Evolutionary conservation across 2,113 vertebrate genomes (phyloP).

Genomic region (Fulica atra): DNA sequence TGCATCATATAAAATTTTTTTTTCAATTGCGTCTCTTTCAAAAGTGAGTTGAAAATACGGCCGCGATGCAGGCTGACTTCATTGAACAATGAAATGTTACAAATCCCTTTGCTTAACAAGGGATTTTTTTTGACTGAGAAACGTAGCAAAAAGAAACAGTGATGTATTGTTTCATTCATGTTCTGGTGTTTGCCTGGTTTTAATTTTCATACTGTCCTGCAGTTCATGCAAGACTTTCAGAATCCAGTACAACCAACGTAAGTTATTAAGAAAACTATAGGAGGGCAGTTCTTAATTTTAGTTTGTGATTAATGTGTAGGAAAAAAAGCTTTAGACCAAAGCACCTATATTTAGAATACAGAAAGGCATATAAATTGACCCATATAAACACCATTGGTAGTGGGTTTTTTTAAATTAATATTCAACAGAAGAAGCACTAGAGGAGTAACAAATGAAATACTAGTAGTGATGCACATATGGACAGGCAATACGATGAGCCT

Average conservation of each 20-base stretch:
- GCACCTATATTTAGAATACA: neutral
- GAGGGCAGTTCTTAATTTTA: neutral
- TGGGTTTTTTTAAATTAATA: neutral
- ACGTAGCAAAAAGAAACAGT: neutral
- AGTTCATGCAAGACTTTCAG: neutral
- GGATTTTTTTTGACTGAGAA: neutral
- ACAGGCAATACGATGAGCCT: slow-evolving; percentile 29
- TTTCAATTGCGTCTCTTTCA: neutral
- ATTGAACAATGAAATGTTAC: neutral
- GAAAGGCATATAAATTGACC: neutral
- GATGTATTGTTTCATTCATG: neutral
- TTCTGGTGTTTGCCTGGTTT: neutral
- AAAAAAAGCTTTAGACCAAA: neutral
- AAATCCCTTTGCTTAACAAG: neutral
- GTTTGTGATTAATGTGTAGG: neutral
- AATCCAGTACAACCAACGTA: neutral
- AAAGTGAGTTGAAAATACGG: neutral
- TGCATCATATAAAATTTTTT: neutral
- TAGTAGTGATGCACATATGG: slow-evolving; percentile 34
- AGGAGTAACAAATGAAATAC: neutral
- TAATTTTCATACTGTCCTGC: neutral
- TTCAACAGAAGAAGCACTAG: neutral
- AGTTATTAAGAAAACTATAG: neutral
- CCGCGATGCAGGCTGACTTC: neutral
- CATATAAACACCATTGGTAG: neutral